These are phyloP conservation scores for Cephus pulcher DNA, from an alignment of 2,888 invertebrate genomes.

Conservation along the genomic window DNA sequence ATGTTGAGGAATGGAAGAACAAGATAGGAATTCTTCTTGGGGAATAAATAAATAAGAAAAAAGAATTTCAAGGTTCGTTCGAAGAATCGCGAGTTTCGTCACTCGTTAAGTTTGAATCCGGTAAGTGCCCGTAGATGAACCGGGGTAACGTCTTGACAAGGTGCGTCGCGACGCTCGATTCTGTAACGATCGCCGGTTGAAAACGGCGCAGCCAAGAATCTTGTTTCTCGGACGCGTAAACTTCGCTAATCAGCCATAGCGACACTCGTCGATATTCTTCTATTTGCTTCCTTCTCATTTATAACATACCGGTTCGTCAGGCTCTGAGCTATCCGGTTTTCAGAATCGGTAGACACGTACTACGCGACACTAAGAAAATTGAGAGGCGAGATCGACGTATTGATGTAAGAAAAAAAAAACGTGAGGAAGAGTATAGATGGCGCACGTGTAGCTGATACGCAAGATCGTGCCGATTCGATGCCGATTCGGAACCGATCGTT, in stretches of 20 bases:
- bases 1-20: not conserved
- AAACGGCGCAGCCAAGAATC: not conserved
- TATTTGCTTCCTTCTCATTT: not conserved
- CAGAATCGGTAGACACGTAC: not conserved
- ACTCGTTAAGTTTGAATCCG: not conserved
- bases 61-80: not conserved
- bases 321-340: not conserved
- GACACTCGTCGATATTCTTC: not conserved
- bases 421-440: not conserved
- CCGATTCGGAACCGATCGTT: not conserved
- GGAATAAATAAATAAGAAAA: not conserved
- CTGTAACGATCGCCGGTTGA: not conserved
- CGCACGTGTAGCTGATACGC: not conserved
- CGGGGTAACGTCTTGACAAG: not conserved
- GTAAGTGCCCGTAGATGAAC: not conserved
- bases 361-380: not conserved
- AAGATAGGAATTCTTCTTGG: not conserved
- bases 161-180: not conserved
- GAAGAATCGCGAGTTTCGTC: not conserved
- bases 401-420: not conserved
- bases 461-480: conserved; percentile 1
- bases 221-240: not conserved
- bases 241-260: not conserved
- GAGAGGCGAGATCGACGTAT: not conserved
- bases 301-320: not conserved